phyloP scores from a whole-genome alignment of 2,888 invertebrate genomes.

The Chrysotoxum bicinctum region DNA sequence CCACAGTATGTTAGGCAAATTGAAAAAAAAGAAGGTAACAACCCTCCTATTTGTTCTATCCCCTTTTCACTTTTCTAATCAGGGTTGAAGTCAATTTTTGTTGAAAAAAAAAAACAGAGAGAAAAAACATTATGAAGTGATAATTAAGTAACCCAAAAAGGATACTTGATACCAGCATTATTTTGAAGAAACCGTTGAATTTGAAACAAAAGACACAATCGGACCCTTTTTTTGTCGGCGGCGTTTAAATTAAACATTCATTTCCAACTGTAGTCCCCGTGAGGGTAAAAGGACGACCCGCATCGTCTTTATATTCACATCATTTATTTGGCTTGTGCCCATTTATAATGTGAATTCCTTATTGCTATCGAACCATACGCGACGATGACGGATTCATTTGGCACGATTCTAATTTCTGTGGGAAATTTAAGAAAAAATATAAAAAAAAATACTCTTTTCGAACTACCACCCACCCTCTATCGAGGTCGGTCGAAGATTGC shows the following conservation, averaged over 20 bases:
- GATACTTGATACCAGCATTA: slow-evolving; percentile 39
- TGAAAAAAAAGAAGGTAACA: background rate
- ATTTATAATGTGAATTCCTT: background rate
- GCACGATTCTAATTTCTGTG: slow-evolving; percentile 37
- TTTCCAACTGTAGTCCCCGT: background rate
- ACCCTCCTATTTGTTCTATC: background rate
- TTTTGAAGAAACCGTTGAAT: slow-evolving; percentile 36
- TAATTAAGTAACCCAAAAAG: slow-evolving; percentile 38
- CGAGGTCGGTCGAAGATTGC: slow-evolving; percentile 17
- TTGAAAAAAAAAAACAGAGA: background rate
- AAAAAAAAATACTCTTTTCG: background rate
- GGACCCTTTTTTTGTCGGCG: slow-evolving; percentile 40
- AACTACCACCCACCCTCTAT: slow-evolving; percentile 42
- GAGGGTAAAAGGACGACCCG: slow-evolving; percentile 18
- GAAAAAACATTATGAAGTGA: background rate
- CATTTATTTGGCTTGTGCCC: slow-evolving; percentile 13
- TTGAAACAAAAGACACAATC: slow-evolving; percentile 10
- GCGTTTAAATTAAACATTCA: background rate
- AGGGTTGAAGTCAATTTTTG: background rate
- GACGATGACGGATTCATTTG: slow-evolving; percentile 57
- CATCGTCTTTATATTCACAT: background rate
- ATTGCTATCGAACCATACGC: background rate
- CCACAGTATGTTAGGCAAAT: background rate
- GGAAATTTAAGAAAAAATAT: slow-evolving; percentile 4
- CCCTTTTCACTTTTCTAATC: background rate